Base-by-base conservation (phyloP, 2,113 vertebrate genomes). In the Xerus inauris region DNA sequence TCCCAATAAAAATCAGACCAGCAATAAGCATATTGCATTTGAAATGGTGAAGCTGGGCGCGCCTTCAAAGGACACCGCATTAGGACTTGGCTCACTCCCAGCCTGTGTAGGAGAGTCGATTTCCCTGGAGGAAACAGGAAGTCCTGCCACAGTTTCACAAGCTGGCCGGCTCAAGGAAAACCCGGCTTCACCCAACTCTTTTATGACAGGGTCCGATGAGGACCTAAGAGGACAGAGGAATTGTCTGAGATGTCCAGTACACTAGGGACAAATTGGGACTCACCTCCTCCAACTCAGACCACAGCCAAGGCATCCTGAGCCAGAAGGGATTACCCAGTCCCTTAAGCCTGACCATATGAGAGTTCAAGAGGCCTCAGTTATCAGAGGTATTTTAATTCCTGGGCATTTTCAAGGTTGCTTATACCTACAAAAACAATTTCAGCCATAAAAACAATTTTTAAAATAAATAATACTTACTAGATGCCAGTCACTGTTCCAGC, bases 1-100 rank as follows among this genome's bases (percentile, higher is more conserved):
- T 96, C 97, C 97, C 97, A 97, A 98, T 97, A 96, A 96, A 97
- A 98, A 97, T 98, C 97, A 98, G 96, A 62, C 82, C 22, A 9
- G 97, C 96, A 96, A 97, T 97, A 97, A 97, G 96, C 96, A 97
- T 97, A 97, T 97, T 96, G 91, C 97, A 92, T 96, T 94, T 97
- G 96, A 96, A 96, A 96, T 73, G 76, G 97, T 59, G 91, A 93
- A 54, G 97, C 87, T 87, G 97, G 97, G 96, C 51, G 22, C 12
- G 87, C 96, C 97, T 95, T 95, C 97, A 96, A 93, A 97, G 96
- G 97, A 96, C 91, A 87, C 90, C 40, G 9, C 97, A 97, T 98
- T 97, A 98, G 96, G 84, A 76, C 88, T 97, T 97, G 97, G 97
- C 97, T 87, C 73, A 30, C 92, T 87, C 96, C 97, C 97, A 98